A percentile compares a stretch with the other conserved stretches of the same genome.
Conservation (phyloP, 1,140 invertebrate species). For the Drosophila setifemur region DNA sequence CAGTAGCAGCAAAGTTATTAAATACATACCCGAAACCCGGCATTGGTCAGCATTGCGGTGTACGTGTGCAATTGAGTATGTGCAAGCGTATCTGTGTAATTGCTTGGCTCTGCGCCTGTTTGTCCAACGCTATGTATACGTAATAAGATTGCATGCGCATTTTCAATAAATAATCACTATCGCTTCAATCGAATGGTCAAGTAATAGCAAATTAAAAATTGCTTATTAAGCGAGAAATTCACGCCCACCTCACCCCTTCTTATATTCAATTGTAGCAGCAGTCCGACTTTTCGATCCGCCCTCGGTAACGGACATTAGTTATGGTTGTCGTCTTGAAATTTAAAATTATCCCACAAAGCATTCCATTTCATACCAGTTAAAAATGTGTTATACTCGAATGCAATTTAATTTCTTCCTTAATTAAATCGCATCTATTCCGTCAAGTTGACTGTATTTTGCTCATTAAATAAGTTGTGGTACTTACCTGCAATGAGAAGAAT, state of each 20-base stretch:
- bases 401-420: slow-evolving; percentile 68
- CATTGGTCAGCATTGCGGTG: slow-evolving; percentile 67
- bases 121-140: slow-evolving; percentile 69
- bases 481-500: slow-evolving; percentile 55
- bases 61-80: slow-evolving; percentile 7
- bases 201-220: slow-evolving; percentile 81
- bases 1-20: slow-evolving; percentile 63
- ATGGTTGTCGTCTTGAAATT: slow-evolving; percentile 69
- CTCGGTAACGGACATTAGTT: slow-evolving; percentile 67
- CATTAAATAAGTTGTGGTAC: slow-evolving; percentile 7
- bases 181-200: slow-evolving; percentile 46
- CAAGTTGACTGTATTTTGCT: slow-evolving; percentile 30
- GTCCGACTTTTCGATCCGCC: slow-evolving; percentile 30
- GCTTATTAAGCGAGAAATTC: slow-evolving; percentile 72
- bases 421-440: slow-evolving; percentile 39
- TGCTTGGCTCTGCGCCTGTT: slow-evolving; percentile 31
- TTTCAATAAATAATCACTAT: slow-evolving; percentile 71
- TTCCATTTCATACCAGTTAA: slow-evolving; percentile 1
- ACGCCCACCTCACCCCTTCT: background rate
- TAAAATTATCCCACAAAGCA: slow-evolving; percentile 44
- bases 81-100: background rate
- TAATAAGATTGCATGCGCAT: slow-evolving; percentile 67
- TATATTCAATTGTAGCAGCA: slow-evolving; percentile 38
- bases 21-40: slow-evolving; percentile 31
- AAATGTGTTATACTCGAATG: slow-evolving; percentile 22